These are phyloP conservation scores for Amblyopsis rosae DNA, from an alignment of 2,113 vertebrate species.

Conservation along the genomic window DNA sequence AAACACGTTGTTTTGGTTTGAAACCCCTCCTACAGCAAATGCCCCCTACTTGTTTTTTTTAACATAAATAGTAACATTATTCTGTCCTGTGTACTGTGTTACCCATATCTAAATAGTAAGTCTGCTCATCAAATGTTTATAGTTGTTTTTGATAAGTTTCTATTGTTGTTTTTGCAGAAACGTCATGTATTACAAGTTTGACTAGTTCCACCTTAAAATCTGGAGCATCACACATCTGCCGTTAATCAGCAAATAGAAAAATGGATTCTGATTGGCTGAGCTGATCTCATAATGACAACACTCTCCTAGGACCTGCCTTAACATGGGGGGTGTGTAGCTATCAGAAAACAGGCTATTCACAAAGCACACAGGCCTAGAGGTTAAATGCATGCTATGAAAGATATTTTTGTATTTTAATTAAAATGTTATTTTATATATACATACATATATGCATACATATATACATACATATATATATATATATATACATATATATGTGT, in stretches of 20 bases:
- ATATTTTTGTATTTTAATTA: no score
- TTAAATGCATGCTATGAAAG: no score
- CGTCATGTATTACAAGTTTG: background rate
- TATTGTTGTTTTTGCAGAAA: background rate
- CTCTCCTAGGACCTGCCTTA: slow-evolving; percentile 47
- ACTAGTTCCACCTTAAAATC: slow-evolving; percentile 68
- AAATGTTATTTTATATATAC: no score
- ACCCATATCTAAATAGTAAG: background rate
- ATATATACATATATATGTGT: no score
- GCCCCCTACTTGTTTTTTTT: no score
- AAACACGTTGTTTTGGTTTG: no score
- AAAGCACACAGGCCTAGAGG: slow-evolving; percentile 1
- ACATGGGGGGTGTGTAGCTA: slow-evolving; percentile 43
- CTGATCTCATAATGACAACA: slow-evolving; percentile 30
- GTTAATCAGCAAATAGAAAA: slow-evolving; percentile 54
- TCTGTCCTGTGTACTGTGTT: no score
- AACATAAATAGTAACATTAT: no score
- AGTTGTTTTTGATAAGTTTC: no score
- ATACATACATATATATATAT: no score
- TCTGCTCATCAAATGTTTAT: background rate
- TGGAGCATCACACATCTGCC: slow-evolving; percentile 54
- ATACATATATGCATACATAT: no score
- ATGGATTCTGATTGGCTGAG: slow-evolving; percentile 51
- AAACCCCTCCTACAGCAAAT: no score
- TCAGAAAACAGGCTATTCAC: slow-evolving; percentile 16